Evolutionary conservation across 1,140 invertebrate species (phyloP), one percentile per base, ranked within the genome.

Genomic region (Mya arenaria): DNA sequence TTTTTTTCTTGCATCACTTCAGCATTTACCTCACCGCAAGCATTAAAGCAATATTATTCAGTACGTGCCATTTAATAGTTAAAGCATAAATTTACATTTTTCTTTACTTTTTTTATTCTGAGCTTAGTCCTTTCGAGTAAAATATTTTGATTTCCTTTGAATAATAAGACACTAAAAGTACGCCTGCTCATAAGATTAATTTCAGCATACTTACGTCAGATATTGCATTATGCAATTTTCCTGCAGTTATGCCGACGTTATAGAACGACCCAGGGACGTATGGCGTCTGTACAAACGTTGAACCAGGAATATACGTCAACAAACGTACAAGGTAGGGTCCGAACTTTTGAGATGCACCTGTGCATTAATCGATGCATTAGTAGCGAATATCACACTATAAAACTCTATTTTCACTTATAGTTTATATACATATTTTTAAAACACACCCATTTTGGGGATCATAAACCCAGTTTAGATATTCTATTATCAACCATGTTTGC

Each of bases 231-330:
- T 96, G 95, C 56, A 97, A 85, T 81, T 94, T 94, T 1, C 95
- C 96, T 0, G 95, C 90, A 73, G 95, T 96, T 88, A 94, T 92
- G 0, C 97, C 97, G 23, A 95, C 92, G 84, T 97, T 94, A 84
- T 95, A 95, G 58, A 96, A 93, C 4, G 97, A 89, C 58, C 94
- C 90, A 4, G 94, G 91, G 0, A 94, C 94, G 36, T 92, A 91
- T 0, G 94, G 92, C 1, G 95, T 94, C 41, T 95, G 92, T 36
- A 93, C 92, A 15, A 98, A 91, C 58, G 96, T 92, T 65, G 94
- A 93, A 0, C 97, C 97, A 0, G 96, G 95, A 19, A 96, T 93
- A 88, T 94, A 98, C 60, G 95, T 95, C 80, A 97, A 87, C 2
- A 98, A 92, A 39, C 96, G 94, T 0, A 97, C 95, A 0, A 95